phyloP scores from a whole-genome alignment of 2,888 invertebrate species.

The Lasioglossum calceatum region DNA sequence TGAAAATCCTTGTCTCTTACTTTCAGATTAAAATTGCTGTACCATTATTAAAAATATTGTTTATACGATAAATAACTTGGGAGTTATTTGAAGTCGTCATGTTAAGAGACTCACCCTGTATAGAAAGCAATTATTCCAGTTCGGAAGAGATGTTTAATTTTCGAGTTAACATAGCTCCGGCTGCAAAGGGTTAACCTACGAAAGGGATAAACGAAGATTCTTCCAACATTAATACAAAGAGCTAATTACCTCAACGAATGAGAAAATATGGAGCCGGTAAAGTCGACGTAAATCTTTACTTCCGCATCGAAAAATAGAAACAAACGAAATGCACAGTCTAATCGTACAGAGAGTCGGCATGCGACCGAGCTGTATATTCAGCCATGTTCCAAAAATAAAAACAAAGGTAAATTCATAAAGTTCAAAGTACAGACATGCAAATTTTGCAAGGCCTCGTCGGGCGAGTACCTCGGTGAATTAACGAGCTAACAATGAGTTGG shows the following conservation, averaged over 20 bases:
- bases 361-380: not conserved
- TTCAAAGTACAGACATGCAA: not conserved
- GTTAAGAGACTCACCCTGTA: too few relatives aligned
- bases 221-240: not conserved
- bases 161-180: too few relatives aligned
- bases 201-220: not conserved
- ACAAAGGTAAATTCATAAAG: not conserved
- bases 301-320: not conserved
- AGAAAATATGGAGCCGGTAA: not conserved
- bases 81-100: too few relatives aligned
- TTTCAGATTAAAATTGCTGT: not conserved
- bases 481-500: slow-evolving; percentile 16
- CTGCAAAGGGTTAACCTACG: not conserved
- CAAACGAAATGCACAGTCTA: not conserved
- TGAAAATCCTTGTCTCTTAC: not conserved
- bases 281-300: not conserved
- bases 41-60: too few relatives aligned
- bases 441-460: not conserved
- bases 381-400: not conserved
- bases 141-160: too few relatives aligned
- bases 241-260: not conserved
- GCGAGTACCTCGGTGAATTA: slow-evolving; percentile 37
- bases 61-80: too few relatives aligned
- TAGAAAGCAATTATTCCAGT: too few relatives aligned
- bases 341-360: not conserved